Evolutionary conservation across 2,888 invertebrate species (phyloP).

Genomic region (Timema podura): DNA sequence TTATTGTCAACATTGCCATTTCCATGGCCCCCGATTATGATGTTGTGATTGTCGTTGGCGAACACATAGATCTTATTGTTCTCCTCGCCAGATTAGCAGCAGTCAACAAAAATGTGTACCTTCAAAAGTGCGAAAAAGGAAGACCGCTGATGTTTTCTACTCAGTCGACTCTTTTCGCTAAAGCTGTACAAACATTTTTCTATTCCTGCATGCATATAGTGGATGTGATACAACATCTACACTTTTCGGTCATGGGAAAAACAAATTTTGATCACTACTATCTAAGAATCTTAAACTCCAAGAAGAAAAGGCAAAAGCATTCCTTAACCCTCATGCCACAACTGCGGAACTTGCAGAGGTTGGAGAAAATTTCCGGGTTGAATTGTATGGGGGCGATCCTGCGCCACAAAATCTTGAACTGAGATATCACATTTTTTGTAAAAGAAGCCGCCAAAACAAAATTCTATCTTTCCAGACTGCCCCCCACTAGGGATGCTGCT

Average conservation of each 20-base stretch:
- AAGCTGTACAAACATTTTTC: not conserved
- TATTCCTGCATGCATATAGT: not conserved
- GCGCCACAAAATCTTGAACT: not conserved
- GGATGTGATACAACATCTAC: not conserved
- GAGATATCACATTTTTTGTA: too few species aligned
- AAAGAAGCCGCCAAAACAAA: too few species aligned
- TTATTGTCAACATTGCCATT: not conserved
- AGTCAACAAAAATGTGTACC: not conserved
- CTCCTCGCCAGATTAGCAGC: not conserved
- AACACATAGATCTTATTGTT: not conserved
- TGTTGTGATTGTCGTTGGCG: not conserved
- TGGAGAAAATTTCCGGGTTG: not conserved
- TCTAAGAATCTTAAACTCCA: not conserved
- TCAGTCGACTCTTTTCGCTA: not conserved
- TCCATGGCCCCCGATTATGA: not conserved
- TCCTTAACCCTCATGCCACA: not conserved
- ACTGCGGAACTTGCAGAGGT: slow-evolving; percentile 1
- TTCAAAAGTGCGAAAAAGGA: not conserved
- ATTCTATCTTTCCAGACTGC: too few species aligned
- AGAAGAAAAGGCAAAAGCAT: slow-evolving; percentile 6
- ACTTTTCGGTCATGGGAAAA: not conserved
- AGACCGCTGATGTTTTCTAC: not conserved
- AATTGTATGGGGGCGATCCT: slow-evolving; percentile 1
- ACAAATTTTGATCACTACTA: not conserved
- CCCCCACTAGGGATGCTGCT: too few species aligned